Percentiles rank a stretch among this genome's conserved stretches.
phyloP scores from a whole-genome alignment of 2,113 vertebrate species.

The Bostrychus sinensis region DNA sequence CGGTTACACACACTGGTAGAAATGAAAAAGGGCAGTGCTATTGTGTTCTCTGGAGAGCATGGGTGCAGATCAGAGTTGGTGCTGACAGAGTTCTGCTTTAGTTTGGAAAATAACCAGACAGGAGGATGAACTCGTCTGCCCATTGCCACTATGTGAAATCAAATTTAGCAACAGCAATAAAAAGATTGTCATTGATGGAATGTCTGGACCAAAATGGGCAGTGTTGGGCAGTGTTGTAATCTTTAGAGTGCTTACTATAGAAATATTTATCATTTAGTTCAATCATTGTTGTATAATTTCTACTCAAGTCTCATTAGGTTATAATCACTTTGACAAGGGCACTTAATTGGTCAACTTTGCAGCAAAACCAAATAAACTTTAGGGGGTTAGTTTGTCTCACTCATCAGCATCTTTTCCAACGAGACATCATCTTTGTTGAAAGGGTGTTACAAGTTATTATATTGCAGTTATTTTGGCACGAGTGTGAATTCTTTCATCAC shows the following conservation, averaged over 20 bases:
- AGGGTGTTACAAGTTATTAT: conserved; percentile 19
- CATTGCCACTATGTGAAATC: conserved; percentile 41
- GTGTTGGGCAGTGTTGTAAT: neutral
- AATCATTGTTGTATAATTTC: conserved; percentile 1
- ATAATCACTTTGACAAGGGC: conserved; percentile 6
- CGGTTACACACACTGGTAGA: conserved; percentile 8
- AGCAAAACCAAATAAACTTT: conserved; percentile 15
- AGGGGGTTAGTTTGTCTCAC: neutral
- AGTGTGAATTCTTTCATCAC: conserved; percentile 54
- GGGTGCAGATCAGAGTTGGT: conserved; percentile 12
- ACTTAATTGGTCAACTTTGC: neutral
- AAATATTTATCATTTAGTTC: conserved; percentile 4
- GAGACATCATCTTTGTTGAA: conserved; percentile 26
- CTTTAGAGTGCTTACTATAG: neutral
- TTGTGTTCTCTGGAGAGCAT: conserved; percentile 16
- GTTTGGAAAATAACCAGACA: conserved; percentile 40
- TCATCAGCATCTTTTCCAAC: neutral
- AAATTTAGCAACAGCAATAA: conserved; percentile 39
- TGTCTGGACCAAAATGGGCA: conserved; percentile 14
- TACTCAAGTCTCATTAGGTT: conserved; percentile 19
- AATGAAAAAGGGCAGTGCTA: conserved; percentile 16
- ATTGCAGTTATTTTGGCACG: conserved; percentile 41
- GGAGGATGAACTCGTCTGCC: conserved; percentile 48
- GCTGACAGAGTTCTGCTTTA: conserved; percentile 23
- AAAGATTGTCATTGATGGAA: conserved; percentile 38